These are phyloP conservation scores for Podarcis lilfordi DNA, from an alignment of 2,797 vertebrate species.

Conservation along the genomic window DNA sequence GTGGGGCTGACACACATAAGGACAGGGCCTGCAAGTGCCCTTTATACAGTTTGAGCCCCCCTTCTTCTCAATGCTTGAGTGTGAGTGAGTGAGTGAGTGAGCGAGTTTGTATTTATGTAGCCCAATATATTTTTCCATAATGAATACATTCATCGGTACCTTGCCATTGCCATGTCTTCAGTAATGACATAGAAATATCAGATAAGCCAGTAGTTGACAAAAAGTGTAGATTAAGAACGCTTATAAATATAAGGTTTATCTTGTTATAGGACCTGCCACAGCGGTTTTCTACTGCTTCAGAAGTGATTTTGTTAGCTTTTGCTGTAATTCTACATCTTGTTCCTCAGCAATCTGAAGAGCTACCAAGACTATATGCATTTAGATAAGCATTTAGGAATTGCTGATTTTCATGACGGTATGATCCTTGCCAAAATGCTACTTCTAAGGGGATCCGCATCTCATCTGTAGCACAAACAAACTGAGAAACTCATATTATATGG, in stretches of 20 bases:
- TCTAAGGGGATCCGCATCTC: neutral
- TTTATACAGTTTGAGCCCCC: no score
- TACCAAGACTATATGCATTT: neutral
- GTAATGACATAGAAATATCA: neutral
- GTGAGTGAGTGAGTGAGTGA: no score
- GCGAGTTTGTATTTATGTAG: no score
- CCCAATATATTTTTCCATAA: neutral
- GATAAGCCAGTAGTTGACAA: constrained; percentile 29
- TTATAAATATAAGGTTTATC: constrained; percentile 46
- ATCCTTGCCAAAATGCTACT: neutral
- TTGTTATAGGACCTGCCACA: neutral
- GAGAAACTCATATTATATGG: neutral
- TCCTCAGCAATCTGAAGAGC: neutral
- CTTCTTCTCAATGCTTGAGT: no score
- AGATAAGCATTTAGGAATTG: neutral
- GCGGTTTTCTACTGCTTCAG: neutral
- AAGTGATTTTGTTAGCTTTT: neutral
- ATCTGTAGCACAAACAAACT: neutral
- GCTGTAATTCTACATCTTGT: neutral
- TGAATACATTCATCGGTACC: neutral
- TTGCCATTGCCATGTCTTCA: neutral
- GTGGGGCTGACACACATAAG: no score
- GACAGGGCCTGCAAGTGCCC: no score
- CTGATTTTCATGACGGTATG: neutral
- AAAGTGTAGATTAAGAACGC: constrained; percentile 68